Base-by-base conservation (phyloP, 2,888 invertebrate species). In the Sceliomorpha sp. region DNA sequence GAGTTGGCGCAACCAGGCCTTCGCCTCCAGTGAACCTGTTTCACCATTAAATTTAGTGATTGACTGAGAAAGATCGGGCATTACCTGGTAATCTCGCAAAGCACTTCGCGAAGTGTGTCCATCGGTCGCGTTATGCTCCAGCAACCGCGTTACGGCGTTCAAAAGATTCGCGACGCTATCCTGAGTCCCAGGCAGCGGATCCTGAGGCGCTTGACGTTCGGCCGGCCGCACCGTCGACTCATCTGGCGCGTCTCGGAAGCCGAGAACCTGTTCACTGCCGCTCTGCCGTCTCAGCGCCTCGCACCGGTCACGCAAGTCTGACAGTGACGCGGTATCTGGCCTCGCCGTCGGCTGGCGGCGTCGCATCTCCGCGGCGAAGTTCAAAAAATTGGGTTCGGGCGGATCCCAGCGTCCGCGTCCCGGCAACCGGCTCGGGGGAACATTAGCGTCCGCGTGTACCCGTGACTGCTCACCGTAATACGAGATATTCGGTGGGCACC, bases 381-480 rank as follows among this genome's bases (percentile, higher is more conserved):
- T 24, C 7, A 7, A 24, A 8, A 12, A 12, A 34, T 14, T 3
- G 13, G 2, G 42, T n/a, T 44, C 44, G 5, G 44, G 44, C 4
- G 44, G 44, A 44, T 44, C 31, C 44, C 44, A 44, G 14, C 44
- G 44, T 7, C 44, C 44, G 1, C 10, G 12, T 32, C 10, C 14
- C n/a, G n/a, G 4, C 13, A 27, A 1, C 44, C 12, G 7, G 6
- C 44, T 1, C 9, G 8, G 4, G 15, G n/a, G 2, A 13, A n/a
- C n/a, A n/a, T n/a, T n/a, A n/a, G n/a, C n/a, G n/a, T n/a, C 34
- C 13, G 12, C 5, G 34, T 34, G 13, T n/a, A 1, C 2, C n/a
- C 34, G n/a, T 13, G 13, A 12, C 4, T 15, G 31, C 5, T 44
- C 26, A 1, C 31, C 31, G 26, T 44, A 44, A 5, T n/a, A 29